Evolutionary conservation across 2,888 invertebrate genomes (phyloP).

Genomic region (Tortricodes alternella): DNA sequence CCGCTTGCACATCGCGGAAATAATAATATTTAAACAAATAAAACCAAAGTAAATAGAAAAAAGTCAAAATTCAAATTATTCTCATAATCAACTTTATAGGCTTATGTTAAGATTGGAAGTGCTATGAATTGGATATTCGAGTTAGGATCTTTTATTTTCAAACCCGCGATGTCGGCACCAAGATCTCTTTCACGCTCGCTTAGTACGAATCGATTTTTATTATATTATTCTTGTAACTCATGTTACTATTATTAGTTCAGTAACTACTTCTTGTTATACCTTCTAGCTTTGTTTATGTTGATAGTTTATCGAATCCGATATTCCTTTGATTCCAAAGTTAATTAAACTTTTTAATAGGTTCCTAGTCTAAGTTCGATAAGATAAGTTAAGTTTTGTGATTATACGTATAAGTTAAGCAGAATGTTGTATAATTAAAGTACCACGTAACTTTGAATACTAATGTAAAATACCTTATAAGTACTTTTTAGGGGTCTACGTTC

Average conservation of each 20-base stretch:
- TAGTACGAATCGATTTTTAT: slow-evolving; percentile 1
- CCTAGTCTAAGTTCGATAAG: slow-evolving; percentile 33
- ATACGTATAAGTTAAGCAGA: not conserved
- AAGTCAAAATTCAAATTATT: not conserved
- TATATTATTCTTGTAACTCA: not conserved
- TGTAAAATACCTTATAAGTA: no score
- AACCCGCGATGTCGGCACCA: not conserved
- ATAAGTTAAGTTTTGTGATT: slow-evolving; percentile 26
- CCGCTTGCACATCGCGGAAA: no score
- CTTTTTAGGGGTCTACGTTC: no score
- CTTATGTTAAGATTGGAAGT: not conserved
- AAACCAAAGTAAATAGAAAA: slow-evolving; percentile 25
- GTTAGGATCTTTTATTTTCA: not conserved
- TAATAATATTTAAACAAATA: slow-evolving; percentile 49
- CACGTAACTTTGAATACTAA: no score
- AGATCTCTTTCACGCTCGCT: slow-evolving; percentile 19
- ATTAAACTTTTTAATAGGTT: slow-evolving; percentile 40
- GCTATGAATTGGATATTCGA: not conserved
- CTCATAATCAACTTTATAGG: not conserved
- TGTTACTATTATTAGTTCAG: not conserved
- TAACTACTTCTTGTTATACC: not conserved
- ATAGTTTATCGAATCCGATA: slow-evolving; percentile 34
- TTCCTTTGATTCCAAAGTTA: slow-evolving; percentile 65
- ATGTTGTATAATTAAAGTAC: slow-evolving; percentile 20
- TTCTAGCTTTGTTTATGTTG: not conserved